A percentile compares a stretch with the other conserved stretches of the same genome.
phyloP scores from a whole-genome alignment of 2,113 vertebrate genomes.

The Erpornis zantholeuca region DNA sequence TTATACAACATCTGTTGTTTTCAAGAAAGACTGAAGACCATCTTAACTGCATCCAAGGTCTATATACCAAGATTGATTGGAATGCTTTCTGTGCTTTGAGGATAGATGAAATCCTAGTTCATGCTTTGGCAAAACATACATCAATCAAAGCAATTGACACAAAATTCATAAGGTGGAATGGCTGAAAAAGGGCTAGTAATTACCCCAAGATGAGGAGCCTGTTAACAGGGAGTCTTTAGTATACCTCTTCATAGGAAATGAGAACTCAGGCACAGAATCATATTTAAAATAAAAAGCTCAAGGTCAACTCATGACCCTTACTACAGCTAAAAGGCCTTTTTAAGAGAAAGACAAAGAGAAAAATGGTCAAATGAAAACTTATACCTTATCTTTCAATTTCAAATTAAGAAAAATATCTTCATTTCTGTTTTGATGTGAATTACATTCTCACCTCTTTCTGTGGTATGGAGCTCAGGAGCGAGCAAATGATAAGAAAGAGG shows the following conservation, averaged over 20 bases:
- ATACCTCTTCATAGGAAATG: neutral
- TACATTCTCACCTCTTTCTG: neutral
- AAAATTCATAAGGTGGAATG: neutral
- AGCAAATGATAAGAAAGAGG: neutral
- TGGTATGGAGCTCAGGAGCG: neutral
- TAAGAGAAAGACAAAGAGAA: neutral
- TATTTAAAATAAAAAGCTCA: neutral
- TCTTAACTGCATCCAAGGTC: neutral
- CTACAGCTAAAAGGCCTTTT: neutral
- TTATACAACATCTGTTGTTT: neutral
- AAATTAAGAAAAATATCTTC: neutral
- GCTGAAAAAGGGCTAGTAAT: neutral
- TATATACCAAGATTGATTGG: neutral
- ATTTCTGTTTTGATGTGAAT: neutral
- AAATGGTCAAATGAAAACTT: neutral
- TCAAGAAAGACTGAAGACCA: neutral
- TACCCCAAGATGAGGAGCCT: accelerated
- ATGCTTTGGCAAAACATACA: neutral
- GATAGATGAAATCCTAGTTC: neutral
- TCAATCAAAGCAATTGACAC: neutral
- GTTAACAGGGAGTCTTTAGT: neutral
- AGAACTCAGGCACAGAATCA: neutral
- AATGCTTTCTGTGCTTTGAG: neutral
- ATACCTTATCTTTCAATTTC: neutral
- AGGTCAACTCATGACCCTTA: neutral